These are phyloP conservation scores for Dendroctonus valens DNA, from an alignment of 1,140 invertebrate genomes.

Conservation along the genomic window DNA sequence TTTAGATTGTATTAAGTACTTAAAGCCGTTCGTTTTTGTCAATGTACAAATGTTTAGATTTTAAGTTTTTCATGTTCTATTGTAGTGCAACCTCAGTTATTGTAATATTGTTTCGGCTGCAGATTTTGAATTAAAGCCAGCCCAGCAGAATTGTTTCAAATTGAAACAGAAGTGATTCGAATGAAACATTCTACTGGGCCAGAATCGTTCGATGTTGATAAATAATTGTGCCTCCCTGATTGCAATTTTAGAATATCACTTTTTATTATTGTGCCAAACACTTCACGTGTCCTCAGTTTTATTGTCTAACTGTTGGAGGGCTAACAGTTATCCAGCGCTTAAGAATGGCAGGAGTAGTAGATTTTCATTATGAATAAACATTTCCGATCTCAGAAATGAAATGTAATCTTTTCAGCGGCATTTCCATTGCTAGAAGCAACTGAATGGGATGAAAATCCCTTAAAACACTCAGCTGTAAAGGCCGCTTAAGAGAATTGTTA, in stretches of 20 bases:
- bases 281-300: neutral
- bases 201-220: too few relatives aligned
- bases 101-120: too few relatives aligned
- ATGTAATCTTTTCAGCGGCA: neutral
- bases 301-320: too few relatives aligned
- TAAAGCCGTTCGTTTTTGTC: conserved; percentile 7
- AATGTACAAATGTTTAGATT: conserved; percentile 23
- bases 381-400: neutral
- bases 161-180: too few relatives aligned
- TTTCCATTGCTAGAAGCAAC: too few relatives aligned
- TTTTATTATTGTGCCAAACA: conserved; percentile 27
- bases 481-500: too few relatives aligned
- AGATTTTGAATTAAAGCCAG: too few relatives aligned
- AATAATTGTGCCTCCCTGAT: conserved; percentile 1
- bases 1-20: conserved; percentile 15
- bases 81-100: too few relatives aligned
- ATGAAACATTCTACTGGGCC: too few relatives aligned
- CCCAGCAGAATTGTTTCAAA: too few relatives aligned
- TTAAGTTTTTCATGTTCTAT: neutral
- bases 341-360: neutral
- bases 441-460: neutral
- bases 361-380: neutral
- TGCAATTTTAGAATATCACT: conserved; percentile 1
- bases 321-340: neutral
- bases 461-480: conserved; percentile 1